A percentile compares a stretch with the other conserved stretches of the same genome.
These are phyloP conservation scores for Anadara kagoshimensis DNA, from an alignment of 1,140 invertebrate genomes.

Conservation along the genomic window DNA sequence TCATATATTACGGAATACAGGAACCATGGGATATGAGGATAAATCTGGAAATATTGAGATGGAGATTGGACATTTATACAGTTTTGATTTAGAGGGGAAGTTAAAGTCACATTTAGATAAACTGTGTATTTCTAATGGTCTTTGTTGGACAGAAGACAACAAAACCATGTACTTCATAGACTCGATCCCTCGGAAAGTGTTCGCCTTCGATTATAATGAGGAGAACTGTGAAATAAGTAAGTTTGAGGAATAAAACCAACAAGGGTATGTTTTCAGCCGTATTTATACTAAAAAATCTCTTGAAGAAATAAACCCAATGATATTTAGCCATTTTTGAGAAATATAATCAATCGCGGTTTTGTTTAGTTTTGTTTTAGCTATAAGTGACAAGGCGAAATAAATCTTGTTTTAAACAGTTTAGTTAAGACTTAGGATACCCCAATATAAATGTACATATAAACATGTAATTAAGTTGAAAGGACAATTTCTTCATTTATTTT, in stretches of 20 bases:
- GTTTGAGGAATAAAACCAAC: conserved; percentile 44
- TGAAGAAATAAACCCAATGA: no score
- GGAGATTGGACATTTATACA: conserved; percentile 60
- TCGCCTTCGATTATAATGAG: conserved; percentile 84
- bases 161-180: conserved; percentile 77
- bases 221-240: conserved; percentile 80
- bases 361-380: no score
- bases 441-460: no score
- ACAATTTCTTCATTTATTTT: no score
- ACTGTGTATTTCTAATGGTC: conserved; percentile 84
- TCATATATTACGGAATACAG: not conserved
- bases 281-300: no score
- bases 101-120: conserved; percentile 52
- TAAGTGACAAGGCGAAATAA: no score
- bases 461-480: no score
- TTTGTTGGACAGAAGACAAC: conserved; percentile 84
- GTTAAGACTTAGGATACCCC: no score
- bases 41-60: conserved; percentile 4
- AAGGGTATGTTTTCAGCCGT: no score
- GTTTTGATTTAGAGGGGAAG: conserved; percentile 55
- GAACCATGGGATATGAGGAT: conserved; percentile 9
- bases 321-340: no score
- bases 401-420: no score
- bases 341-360: no score
- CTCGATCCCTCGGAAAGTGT: conserved; percentile 69